Base-by-base conservation (phyloP, 2,888 invertebrate species). In the Brachyopa scutellaris region DNA sequence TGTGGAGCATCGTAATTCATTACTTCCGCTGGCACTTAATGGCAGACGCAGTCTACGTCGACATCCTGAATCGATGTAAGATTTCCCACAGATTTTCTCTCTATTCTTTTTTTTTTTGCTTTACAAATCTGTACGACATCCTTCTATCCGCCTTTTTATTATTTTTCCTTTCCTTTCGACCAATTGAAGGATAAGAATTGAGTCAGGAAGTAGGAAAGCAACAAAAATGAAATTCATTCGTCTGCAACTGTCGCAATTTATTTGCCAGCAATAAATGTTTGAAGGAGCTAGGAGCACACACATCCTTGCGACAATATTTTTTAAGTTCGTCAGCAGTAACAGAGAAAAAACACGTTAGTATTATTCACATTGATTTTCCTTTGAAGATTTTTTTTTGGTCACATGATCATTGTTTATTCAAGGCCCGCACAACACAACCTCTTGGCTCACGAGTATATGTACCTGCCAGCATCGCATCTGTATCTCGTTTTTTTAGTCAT, bases 231-330 rank as follows among this genome's bases (percentile, higher is more conserved):
- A 70, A 59, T 53, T 29, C 36, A 70, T 49, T 82, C 72, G 57
- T 66, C 77, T 80, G 77, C 77, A 82, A 82, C 59, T 82, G 77
- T 77, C 77, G 82, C 77, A 77, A 82, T 82, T 82, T 82, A 77
- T 77, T 82, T 82, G 47, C 82, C 40, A 72, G 66, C 76, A 72
- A 82, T 70, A 66, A 82, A 69, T 59, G 70, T 77, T 53, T 70
- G 38, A 61, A 55, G 21, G 49, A 55, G n/a, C n/a, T n/a, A n/a
- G n/a, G n/a, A n/a, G n/a, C n/a, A n/a, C n/a, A 45, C 26, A 61
- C 61, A 62, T 62, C 66, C 66, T 62, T 61, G 38, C 29, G 72
- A 67, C 55, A 61, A 45, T 42, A 33, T 61, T 73, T n/a, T n/a
- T 64, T 21, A 76, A 66, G 53, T 59, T 64, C n/a, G 73, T 73